Base-by-base conservation (phyloP, 2,888 invertebrate species). In the Ferrisia virgata region DNA sequence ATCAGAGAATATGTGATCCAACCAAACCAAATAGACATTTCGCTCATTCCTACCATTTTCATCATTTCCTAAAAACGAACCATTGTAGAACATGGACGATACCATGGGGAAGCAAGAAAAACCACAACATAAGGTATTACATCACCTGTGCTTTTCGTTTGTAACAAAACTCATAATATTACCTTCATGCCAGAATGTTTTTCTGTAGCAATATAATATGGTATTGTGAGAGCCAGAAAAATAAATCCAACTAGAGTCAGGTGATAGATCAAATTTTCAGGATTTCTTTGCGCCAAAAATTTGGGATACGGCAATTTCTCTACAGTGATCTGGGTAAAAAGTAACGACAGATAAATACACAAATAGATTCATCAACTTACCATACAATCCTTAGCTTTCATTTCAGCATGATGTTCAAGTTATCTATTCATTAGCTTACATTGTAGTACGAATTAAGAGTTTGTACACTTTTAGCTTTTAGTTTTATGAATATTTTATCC, bases 401-500 rank as follows among this genome's bases (percentile, higher is more conserved):
- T n/a, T n/a, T n/a, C n/a, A n/a, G n/a, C n/a, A n/a, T n/a, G n/a
- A n/a, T n/a, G n/a, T 53, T 4, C 13, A 53, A 53, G 4, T 11
- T 6, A 15, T 11, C 18, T 11, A 6, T 53, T n/a, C 9, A n/a
- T 22, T 58, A 6, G 4, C 43, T 43, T 43, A 43, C 43, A 43
- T 43, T 43, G 5, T 13, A 9, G n/a, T 43, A 58, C 8, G 25
- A 47, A 47, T 47, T 9, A 58, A 4, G 22, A 58, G 58, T 1
- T 11, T 33, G 13, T 69, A 22, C 13, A 58, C 9, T 31, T 36
- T 76, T 39, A 6, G 18, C 11, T 76, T 89, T 33, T 13, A 40
- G 13, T 18, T 25, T 5, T 25, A 85, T 84, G 84, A 84, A 85
- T n/a, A 78, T 43, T 84, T 76, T 84, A n/a, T 85, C 84, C 47